Percentiles rank a stretch among this genome's conserved stretches.
Conservation (phyloP, 1,140 invertebrate genomes). For the Lerema accius region DNA sequence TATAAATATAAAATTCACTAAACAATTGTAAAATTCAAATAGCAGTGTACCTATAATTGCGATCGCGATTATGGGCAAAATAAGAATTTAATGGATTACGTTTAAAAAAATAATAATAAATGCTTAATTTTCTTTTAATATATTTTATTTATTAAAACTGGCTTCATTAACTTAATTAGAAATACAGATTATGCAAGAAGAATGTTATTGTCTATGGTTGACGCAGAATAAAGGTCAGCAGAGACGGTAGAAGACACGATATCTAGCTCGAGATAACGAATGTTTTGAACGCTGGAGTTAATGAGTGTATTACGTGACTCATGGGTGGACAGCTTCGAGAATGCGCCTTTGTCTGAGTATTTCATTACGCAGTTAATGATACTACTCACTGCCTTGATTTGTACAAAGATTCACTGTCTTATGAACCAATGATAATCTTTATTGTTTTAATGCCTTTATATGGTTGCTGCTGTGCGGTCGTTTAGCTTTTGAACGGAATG, state of each 20-base stretch:
- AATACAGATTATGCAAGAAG: background rate
- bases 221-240: background rate
- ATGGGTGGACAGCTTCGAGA: slow-evolving; percentile 15
- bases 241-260: background rate
- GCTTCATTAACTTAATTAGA: too few relatives aligned
- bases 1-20: too few relatives aligned
- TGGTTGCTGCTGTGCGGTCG: too few relatives aligned
- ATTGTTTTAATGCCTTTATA: too few relatives aligned
- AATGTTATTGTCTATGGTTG: background rate
- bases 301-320: slow-evolving; percentile 17
- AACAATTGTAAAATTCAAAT: too few relatives aligned
- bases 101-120: too few relatives aligned
- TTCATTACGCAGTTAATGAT: background rate
- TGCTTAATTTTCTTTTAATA: too few relatives aligned
- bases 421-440: background rate
- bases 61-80: too few relatives aligned
- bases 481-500: too few relatives aligned
- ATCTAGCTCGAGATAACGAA: slow-evolving; percentile 3
- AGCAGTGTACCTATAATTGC: too few relatives aligned
- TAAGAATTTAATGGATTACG: too few relatives aligned
- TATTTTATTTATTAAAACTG: too few relatives aligned
- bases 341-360: slow-evolving; percentile 9
- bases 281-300: slow-evolving; percentile 18
- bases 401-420: background rate
- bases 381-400: background rate